Evolutionary conservation across 2,113 vertebrate genomes (phyloP).

Genomic region (Miniopterus natalensis): DNA sequence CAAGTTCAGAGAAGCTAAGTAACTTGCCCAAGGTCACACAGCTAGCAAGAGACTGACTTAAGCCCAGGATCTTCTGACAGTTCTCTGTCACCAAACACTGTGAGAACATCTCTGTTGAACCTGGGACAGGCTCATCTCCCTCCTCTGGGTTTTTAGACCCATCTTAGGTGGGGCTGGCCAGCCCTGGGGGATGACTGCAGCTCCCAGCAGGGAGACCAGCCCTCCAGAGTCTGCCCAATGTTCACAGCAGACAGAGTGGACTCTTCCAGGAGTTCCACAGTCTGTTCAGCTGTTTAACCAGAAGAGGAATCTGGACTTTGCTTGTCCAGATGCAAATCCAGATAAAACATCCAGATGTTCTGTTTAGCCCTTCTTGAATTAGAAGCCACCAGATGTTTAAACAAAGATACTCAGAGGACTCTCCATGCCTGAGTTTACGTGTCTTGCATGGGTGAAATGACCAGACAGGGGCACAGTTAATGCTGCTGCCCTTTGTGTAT

Average conservation of each 20-base stretch:
- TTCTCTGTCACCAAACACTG: background rate
- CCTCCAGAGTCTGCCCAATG: background rate
- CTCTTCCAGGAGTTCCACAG: background rate
- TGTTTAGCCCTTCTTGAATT: background rate
- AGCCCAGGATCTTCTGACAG: background rate
- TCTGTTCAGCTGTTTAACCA: conserved; percentile 23
- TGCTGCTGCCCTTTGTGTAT: no score
- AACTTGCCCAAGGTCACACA: background rate
- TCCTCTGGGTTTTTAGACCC: background rate
- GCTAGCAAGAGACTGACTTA: background rate
- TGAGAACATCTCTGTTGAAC: background rate
- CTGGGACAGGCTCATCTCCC: background rate
- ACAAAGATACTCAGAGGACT: background rate
- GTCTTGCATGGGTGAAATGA: rapidly evolving
- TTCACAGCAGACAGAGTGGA: background rate
- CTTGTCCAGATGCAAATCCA: background rate
- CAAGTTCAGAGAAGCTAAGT: conserved; percentile 3
- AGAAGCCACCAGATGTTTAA: background rate
- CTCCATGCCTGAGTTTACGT: rapidly evolving
- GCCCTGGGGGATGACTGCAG: no score
- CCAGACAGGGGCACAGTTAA: background rate
- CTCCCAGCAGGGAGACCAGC: background rate
- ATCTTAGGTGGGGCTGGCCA: no score
- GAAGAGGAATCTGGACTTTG: background rate
- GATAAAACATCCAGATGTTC: background rate